Percentiles rank a stretch among this genome's conserved stretches.
Conservation (phyloP, 2,797 vertebrate species). For the Melanotaenia trifasciata region DNA sequence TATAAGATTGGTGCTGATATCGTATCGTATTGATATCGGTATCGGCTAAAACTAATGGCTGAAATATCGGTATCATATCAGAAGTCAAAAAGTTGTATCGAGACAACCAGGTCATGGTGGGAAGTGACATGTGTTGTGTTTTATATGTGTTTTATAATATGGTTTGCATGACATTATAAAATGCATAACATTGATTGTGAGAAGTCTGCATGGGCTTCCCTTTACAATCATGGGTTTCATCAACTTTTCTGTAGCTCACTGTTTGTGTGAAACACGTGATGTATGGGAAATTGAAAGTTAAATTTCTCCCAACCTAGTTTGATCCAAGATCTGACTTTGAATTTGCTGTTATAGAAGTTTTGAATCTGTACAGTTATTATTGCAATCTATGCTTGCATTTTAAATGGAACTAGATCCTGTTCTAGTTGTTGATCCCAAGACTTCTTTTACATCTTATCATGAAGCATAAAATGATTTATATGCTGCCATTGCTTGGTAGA, state of each 20-base stretch:
- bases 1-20: too few species aligned
- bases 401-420: background rate
- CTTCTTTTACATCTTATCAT: conserved; percentile 8
- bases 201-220: background rate
- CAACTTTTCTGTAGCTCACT: background rate
- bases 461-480: conserved; percentile 15
- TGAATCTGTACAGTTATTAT: background rate
- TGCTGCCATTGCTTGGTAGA: conserved; percentile 15
- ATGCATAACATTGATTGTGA: background rate
- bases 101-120: background rate
- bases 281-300: too few species aligned
- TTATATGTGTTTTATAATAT: too few species aligned
- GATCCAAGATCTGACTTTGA: background rate
- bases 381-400: background rate
- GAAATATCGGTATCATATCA: too few species aligned
- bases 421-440: background rate
- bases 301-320: background rate
- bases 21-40: too few species aligned
- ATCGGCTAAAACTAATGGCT: too few species aligned
- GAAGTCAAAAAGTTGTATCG: too few species aligned
- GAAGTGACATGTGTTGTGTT: background rate
- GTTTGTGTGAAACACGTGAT: background rate
- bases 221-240: background rate
- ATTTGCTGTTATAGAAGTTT: background rate
- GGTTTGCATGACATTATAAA: background rate